Evolutionary conservation across 1,140 invertebrate genomes (phyloP).

Genomic region (Drosophila azteca): DNA sequence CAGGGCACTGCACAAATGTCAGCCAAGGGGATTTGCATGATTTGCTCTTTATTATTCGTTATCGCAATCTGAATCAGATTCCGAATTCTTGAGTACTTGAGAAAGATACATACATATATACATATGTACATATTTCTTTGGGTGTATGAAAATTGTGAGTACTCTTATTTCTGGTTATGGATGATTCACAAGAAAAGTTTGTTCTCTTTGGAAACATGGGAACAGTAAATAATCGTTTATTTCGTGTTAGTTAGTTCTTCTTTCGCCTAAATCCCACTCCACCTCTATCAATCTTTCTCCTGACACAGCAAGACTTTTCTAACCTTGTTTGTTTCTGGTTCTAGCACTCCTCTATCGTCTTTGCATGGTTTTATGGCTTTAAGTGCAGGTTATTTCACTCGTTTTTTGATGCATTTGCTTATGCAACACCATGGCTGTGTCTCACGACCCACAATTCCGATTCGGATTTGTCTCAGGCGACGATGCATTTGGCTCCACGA

Average conservation of each 20-base stretch:
- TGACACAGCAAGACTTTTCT: neutral
- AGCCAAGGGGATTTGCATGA: conserved; percentile 32
- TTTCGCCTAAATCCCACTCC: conserved; percentile 2
- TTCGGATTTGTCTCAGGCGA: conserved; percentile 11
- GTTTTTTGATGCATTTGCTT: conserved; percentile 27
- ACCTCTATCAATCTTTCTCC: conserved; percentile 38
- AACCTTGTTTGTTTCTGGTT: conserved; percentile 42
- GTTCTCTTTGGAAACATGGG: neutral
- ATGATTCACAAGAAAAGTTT: neutral
- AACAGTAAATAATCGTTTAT: too few species aligned
- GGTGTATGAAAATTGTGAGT: conserved; percentile 40
- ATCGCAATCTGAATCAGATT: conserved; percentile 38
- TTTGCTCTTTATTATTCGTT: conserved; percentile 55
- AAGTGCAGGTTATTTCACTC: conserved; percentile 8
- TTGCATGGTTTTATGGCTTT: conserved; percentile 28
- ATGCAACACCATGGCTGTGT: conserved; percentile 25
- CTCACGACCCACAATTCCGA: conserved; percentile 33
- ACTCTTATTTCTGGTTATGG: neutral
- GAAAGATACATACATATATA: conserved; percentile 13
- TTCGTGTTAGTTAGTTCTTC: conserved; percentile 14
- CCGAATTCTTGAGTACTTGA: conserved; percentile 34
- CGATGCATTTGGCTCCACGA: conserved; percentile 26
- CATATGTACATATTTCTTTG: conserved; percentile 12
- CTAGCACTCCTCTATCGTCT: conserved; percentile 38
- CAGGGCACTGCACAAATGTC: conserved; percentile 38